phyloP scores from a whole-genome alignment of 1,140 invertebrate genomes.

The Homarus americanus region DNA sequence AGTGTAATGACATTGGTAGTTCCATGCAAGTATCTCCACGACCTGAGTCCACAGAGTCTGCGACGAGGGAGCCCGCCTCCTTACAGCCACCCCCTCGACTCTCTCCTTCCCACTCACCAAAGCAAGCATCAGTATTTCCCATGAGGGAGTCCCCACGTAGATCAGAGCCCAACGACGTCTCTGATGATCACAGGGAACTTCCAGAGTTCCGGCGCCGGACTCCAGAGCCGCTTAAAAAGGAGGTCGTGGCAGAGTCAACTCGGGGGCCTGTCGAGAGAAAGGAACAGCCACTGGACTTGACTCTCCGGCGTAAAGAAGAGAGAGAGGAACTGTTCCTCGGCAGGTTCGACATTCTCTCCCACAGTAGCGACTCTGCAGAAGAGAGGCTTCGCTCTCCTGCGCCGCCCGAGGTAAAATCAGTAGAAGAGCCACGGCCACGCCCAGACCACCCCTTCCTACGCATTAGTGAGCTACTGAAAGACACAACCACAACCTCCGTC shows the following conservation, averaged over 20 bases:
- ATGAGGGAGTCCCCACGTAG: constrained; percentile 46
- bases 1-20: constrained; percentile 10
- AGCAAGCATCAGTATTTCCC: constrained; percentile 56
- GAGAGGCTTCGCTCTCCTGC: constrained; percentile 45
- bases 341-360: constrained; percentile 46
- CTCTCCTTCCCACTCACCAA: constrained; percentile 46
- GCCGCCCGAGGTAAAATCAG: constrained; percentile 31
- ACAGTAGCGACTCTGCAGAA: constrained; percentile 38
- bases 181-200: constrained; percentile 25
- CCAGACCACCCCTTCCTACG: constrained; percentile 52
- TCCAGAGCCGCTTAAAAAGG: constrained; percentile 41
- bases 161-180: constrained; percentile 46
- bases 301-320: constrained; percentile 56
- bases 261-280: constrained; percentile 32
- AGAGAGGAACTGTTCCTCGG: constrained; percentile 61
- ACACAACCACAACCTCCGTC: constrained; percentile 72
- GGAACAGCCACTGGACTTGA: constrained; percentile 62
- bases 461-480: constrained; percentile 71
- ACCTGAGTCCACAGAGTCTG: constrained; percentile 40
- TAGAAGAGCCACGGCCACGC: constrained; percentile 62
- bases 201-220: constrained; percentile 20
- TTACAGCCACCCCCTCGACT: constrained; percentile 10
- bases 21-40: constrained; percentile 36
- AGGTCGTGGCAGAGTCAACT: constrained; percentile 17
- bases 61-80: constrained; percentile 16